phyloP scores from a whole-genome alignment of 2,888 invertebrate species.

The Drosophila yooni region DNA sequence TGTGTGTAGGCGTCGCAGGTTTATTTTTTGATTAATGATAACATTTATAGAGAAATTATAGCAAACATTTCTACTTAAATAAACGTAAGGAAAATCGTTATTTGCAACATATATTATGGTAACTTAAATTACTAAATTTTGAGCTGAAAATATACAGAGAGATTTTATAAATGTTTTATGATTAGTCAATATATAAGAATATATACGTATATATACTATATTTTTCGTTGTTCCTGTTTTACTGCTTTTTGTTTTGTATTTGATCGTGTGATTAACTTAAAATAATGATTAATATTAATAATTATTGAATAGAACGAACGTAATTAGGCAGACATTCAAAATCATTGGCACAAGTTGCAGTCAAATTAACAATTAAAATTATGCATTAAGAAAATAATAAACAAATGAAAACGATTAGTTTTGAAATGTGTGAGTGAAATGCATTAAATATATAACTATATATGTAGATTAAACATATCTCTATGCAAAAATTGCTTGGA shows the following conservation, averaged over 20 bases:
- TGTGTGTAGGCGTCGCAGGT: conserved; percentile 41
- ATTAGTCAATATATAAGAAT: conserved; percentile 61
- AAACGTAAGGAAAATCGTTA: conserved; percentile 41
- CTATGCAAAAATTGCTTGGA: background rate
- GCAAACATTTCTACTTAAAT: conserved; percentile 44
- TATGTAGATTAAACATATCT: conserved; percentile 17
- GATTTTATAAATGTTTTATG: conserved; percentile 59
- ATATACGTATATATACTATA: conserved; percentile 21
- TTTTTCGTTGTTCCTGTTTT: conserved; percentile 34
- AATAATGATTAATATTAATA: conserved; percentile 44
- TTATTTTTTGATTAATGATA: conserved; percentile 39
- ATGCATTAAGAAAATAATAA: conserved; percentile 46
- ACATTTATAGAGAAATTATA: conserved; percentile 50
- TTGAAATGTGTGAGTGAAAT: conserved; percentile 25
- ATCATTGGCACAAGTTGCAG: conserved; percentile 85
- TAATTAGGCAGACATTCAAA: conserved; percentile 63
- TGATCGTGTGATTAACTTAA: conserved; percentile 42
- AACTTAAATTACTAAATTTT: conserved; percentile 77
- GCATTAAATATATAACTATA: conserved; percentile 21
- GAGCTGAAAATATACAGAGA: conserved; percentile 83
- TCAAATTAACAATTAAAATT: conserved; percentile 72
- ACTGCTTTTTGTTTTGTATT: conserved; percentile 9
- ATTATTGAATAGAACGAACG: conserved; percentile 63
- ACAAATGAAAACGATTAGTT: conserved; percentile 36
- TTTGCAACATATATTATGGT: conserved; percentile 21